Percentiles rank a stretch among this genome's conserved stretches.
These are phyloP conservation scores for Calephelis perditalis DNA, from an alignment of 2,888 invertebrate species.

Conservation along the genomic window DNA sequence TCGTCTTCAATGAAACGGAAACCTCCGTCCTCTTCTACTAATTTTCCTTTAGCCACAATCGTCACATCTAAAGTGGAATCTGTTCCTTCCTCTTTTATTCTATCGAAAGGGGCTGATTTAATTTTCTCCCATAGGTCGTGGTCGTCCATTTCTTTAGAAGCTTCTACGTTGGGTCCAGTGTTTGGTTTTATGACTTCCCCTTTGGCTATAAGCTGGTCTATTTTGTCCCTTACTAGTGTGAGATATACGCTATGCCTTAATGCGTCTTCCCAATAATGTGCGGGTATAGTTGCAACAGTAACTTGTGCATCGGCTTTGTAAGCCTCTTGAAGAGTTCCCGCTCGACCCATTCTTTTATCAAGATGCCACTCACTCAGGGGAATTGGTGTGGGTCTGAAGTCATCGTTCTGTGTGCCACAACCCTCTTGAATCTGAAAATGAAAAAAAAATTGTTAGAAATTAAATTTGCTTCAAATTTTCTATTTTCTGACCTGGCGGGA, in stretches of 20 bases:
- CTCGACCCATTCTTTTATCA: slow-evolving; percentile 37
- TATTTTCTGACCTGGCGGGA: no score
- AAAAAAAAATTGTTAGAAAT: no score
- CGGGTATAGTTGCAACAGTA: slow-evolving; percentile 45
- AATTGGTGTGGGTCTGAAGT: slow-evolving; percentile 65
- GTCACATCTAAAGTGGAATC: slow-evolving; percentile 81
- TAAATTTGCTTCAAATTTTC: no score
- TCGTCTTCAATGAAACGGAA: slow-evolving; percentile 78
- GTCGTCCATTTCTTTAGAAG: slow-evolving; percentile 57
- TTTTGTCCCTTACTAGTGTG: slow-evolving; percentile 78
- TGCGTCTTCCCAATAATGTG: slow-evolving; percentile 82
- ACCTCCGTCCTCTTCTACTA: slow-evolving; percentile 72
- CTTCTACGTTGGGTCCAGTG: slow-evolving; percentile 40
- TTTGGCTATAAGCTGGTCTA: slow-evolving; percentile 67
- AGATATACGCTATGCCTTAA: slow-evolving; percentile 82
- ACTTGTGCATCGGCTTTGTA: slow-evolving; percentile 41
- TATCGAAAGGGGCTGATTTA: slow-evolving; percentile 64
- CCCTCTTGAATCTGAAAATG: slow-evolving; percentile 53
- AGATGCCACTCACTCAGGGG: slow-evolving; percentile 57
- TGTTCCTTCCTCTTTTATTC: slow-evolving; percentile 54
- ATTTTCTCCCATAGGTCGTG: slow-evolving; percentile 71
- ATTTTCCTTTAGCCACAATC: slow-evolving; percentile 80
- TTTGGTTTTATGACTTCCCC: slow-evolving; percentile 45
- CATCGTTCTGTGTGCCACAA: slow-evolving; percentile 44
- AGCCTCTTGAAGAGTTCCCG: slow-evolving; percentile 47